Evolutionary conservation across 2,888 invertebrate species (phyloP).

Genomic region (Biston betularia): DNA sequence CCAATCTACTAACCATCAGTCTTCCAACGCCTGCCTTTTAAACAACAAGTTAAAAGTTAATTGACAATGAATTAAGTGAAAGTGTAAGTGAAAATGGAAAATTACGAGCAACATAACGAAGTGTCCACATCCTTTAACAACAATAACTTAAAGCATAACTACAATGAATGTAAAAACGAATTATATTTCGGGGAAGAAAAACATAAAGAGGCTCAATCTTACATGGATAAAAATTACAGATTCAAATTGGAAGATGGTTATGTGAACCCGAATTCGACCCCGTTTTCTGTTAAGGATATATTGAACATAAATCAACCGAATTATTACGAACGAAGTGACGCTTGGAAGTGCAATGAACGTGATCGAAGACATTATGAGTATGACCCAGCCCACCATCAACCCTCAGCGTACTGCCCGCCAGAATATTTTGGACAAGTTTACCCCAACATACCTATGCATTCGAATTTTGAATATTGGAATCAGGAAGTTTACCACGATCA

Average conservation of each 20-base stretch:
- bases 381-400: conserved; percentile 64
- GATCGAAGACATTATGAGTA: conserved; percentile 65
- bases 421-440: conserved; percentile 72
- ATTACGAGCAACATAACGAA: conserved; percentile 75
- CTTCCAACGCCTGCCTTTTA: conserved; percentile 71
- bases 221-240: conserved; percentile 57
- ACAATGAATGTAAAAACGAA: conserved; percentile 66
- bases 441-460: conserved; percentile 65
- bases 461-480: conserved; percentile 73
- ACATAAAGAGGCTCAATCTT: conserved; percentile 50
- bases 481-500: conserved; percentile 71
- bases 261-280: conserved; percentile 59
- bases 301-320: conserved; percentile 70
- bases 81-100: conserved; percentile 64
- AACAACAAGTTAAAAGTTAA: conserved; percentile 72
- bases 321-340: conserved; percentile 69
- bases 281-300: conserved; percentile 80
- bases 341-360: conserved; percentile 69
- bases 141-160: conserved; percentile 68
- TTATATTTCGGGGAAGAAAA: conserved; percentile 62
- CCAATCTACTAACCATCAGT: conserved; percentile 77
- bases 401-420: conserved; percentile 61
- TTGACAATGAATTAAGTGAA: conserved; percentile 63
- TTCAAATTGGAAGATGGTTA: conserved; percentile 65
- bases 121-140: conserved; percentile 72